Conservation (phyloP, 2,797 vertebrate genomes). For the Alouatta caraya region DNA sequence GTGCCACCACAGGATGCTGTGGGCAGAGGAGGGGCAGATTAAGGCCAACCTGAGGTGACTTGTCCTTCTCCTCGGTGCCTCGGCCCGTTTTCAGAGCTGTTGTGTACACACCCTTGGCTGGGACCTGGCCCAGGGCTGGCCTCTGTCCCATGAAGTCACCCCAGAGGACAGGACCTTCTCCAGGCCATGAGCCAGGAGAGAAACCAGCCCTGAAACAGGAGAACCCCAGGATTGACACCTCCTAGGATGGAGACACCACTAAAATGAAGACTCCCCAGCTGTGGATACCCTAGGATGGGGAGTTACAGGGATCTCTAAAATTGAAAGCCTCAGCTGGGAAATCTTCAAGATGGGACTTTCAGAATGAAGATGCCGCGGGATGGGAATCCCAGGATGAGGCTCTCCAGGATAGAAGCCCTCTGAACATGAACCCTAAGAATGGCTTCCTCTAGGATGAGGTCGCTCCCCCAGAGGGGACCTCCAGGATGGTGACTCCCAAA, state of each 20-base stretch:
- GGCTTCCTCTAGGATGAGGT: background rate
- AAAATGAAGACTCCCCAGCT: background rate
- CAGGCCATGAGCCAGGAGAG: background rate
- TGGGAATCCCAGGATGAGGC: background rate
- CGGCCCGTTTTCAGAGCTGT: background rate
- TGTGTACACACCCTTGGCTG: background rate
- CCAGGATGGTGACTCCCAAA: background rate
- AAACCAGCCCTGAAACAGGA: background rate
- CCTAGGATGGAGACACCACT: background rate
- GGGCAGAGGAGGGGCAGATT: background rate
- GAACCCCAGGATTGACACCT: background rate
- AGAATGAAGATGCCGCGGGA: background rate
- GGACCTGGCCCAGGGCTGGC: background rate
- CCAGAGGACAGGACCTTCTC: background rate
- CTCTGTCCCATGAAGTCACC: background rate
- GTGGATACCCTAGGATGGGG: background rate
- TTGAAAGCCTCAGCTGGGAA: background rate
- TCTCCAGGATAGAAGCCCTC: background rate
- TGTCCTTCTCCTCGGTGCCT: background rate
- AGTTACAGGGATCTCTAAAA: background rate
- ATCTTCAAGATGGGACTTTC: background rate
- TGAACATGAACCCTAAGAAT: background rate
- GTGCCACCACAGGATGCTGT: slow-evolving; percentile 92
- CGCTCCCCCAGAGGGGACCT: background rate
- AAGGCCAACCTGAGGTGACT: background rate